Percentiles rank a stretch among this genome's conserved stretches.
Evolutionary conservation across 1,140 invertebrate species (phyloP).

Genomic region (Aporrectodea caliginosa): DNA sequence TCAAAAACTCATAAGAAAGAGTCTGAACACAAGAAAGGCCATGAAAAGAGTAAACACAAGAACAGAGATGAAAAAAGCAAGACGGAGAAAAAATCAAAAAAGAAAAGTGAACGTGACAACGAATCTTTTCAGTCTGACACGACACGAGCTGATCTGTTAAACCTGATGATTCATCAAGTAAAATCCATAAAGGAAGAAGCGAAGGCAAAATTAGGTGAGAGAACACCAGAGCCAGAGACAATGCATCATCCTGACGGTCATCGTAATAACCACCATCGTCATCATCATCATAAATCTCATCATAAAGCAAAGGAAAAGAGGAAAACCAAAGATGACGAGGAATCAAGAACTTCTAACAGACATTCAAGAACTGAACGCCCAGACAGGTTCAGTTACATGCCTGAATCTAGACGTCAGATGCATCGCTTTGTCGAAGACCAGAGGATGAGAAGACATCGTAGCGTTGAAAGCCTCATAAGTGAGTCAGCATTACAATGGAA

Average conservation of each 20-base stretch:
- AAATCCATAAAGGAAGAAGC: background rate
- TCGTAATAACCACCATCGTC: too few relatives aligned
- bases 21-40: background rate
- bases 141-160: background rate
- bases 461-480: background rate
- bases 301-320: too few relatives aligned
- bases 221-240: background rate
- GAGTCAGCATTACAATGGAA: background rate
- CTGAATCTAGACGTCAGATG: background rate
- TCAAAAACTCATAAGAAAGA: background rate
- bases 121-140: background rate
- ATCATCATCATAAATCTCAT: too few relatives aligned
- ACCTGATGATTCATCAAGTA: background rate
- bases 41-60: background rate
- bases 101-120: background rate
- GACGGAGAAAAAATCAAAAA: background rate
- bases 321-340: background rate
- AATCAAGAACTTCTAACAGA: background rate
- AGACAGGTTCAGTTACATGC: too few relatives aligned
- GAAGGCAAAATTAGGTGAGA: background rate
- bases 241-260: background rate
- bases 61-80: background rate
- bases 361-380: too few relatives aligned
- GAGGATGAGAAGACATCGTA: background rate
- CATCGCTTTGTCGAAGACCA: background rate